A percentile compares a stretch with the other conserved stretches of the same genome.
These are phyloP conservation scores for Heterocephalus glaber DNA, from an alignment of 2,113 vertebrate genomes.

Conservation along the genomic window DNA sequence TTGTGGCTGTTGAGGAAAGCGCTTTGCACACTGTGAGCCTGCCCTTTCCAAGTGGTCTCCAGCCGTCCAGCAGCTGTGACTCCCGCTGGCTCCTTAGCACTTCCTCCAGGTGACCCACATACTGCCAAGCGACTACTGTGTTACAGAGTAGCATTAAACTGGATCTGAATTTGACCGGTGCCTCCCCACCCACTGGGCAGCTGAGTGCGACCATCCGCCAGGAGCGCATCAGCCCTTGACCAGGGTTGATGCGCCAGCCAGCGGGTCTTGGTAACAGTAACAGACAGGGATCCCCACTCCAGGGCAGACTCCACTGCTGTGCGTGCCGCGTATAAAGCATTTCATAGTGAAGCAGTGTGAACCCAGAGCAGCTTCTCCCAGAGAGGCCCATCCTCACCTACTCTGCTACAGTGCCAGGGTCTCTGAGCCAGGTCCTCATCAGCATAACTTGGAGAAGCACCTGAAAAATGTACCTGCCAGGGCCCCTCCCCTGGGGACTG, in stretches of 20 bases:
- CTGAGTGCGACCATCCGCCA: rapidly evolving
- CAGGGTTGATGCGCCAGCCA: rapidly evolving
- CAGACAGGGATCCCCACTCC: rapidly evolving
- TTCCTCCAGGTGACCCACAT: not conserved
- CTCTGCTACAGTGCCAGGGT: not conserved
- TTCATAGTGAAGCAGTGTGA: rapidly evolving
- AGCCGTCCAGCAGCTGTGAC: rapidly evolving
- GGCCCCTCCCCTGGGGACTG: not conserved
- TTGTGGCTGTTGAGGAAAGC: rapidly evolving
- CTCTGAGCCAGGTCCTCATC: not conserved
- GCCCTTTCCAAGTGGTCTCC: rapidly evolving
- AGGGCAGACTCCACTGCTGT: rapidly evolving
- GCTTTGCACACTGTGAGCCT: rapidly evolving
- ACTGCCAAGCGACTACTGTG: rapidly evolving
- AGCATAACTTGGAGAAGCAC: not conserved
- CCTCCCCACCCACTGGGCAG: rapidly evolving
- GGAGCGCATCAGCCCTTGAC: not conserved
- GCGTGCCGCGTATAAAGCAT: rapidly evolving
- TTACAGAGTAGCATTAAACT: rapidly evolving
- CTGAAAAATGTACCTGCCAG: not conserved
- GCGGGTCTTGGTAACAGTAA: rapidly evolving
- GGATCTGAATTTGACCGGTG: rapidly evolving
- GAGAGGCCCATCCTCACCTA: not conserved
- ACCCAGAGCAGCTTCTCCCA: rapidly evolving
- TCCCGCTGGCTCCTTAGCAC: rapidly evolving